Evolutionary conservation across 2,888 invertebrate genomes (phyloP).

Genomic region (Pyrochroa serraticornis): DNA sequence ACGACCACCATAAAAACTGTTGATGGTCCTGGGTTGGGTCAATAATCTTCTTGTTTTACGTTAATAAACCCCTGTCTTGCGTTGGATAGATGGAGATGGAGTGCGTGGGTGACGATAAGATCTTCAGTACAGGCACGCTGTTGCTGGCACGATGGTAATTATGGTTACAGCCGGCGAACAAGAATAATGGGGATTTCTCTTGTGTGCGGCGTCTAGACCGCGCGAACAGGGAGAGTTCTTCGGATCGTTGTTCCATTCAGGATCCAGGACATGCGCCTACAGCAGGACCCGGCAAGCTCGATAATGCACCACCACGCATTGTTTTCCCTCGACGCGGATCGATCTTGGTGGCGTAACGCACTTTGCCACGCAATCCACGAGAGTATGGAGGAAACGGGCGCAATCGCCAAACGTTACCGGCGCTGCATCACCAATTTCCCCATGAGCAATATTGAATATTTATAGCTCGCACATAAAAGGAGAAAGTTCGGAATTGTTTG

Average conservation of each 20-base stretch:
- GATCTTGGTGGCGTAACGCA: constrained; percentile 19
- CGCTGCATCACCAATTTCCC: too few species aligned
- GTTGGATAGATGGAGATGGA: constrained; percentile 11
- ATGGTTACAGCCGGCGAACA: constrained; percentile 24
- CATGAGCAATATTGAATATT: too few species aligned
- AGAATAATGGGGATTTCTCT: constrained; percentile 17
- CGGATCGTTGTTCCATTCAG: constrained; percentile 18
- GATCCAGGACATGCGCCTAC: constrained; percentile 25
- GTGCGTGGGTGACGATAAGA: constrained; percentile 24
- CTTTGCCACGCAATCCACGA: constrained; percentile 11
- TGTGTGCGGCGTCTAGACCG: constrained; percentile 5
- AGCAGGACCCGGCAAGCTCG: constrained; percentile 28
- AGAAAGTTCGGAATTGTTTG: too few species aligned
- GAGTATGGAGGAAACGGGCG: constrained; percentile 4
- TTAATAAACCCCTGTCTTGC: constrained; percentile 13
- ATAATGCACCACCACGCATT: constrained; percentile 30
- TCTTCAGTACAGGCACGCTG: constrained; percentile 8
- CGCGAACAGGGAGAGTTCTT: background rate
- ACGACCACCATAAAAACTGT: constrained; percentile 15
- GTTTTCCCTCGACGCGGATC: constrained; percentile 19
- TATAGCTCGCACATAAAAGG: too few species aligned
- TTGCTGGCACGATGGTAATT: constrained; percentile 9
- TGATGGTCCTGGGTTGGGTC: constrained; percentile 7
- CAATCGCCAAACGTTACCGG: constrained; percentile 1
- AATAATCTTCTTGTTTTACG: constrained; percentile 11